Base-by-base conservation (phyloP, 2,888 invertebrate species). In the Lamellibrachia satsuma region DNA sequence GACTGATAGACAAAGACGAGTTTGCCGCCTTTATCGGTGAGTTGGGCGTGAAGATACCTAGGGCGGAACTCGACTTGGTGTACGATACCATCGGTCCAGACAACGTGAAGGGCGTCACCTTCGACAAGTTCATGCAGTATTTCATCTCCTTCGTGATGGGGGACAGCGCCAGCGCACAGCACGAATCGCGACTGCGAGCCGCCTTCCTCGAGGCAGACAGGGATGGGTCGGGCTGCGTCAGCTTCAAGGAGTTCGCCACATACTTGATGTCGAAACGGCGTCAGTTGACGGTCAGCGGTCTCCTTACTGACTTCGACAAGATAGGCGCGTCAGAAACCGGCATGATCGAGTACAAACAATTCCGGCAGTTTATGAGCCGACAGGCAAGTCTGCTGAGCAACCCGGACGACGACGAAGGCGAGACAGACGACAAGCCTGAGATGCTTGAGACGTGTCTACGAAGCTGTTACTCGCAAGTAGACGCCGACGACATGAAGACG, bases 181-280 rank as follows among this genome's bases (percentile, higher is more conserved):
- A n/a, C n/a, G 93, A 93, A 7, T 92, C 93, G 52, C 93, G 92
- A n/a, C 91, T 94, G 11, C 92, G 93, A 39, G 91, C 91, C 2
- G 94, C 94, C 11, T 94, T 94, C 92, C 91, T 94, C 9, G 22
- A 91, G 9, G 94, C 94, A 27, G 94, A 94, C 90, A 52, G 93
- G 51, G 93, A 94, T 75, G 94, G 94, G 1, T 92, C 93, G 9
- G 94, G 94, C 6, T 93, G 92, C 11, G 57, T 94, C 2, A 93
- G 93, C 92, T 94, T 94, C 92, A 93, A 93, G 60, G 94, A 94
- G 92, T 94, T 94, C 92, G 93, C 94, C 11, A 94, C 94, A 91
- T 94, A 91, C 60, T 57, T 93, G 7, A 93, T 93, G 93, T 93
- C 93, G 39, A 93, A 93, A 52, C 92, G 93, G 39, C 75, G 93